phyloP scores from a whole-genome alignment of 1,140 invertebrate genomes.

The Gonioctena quinquepunctata region DNA sequence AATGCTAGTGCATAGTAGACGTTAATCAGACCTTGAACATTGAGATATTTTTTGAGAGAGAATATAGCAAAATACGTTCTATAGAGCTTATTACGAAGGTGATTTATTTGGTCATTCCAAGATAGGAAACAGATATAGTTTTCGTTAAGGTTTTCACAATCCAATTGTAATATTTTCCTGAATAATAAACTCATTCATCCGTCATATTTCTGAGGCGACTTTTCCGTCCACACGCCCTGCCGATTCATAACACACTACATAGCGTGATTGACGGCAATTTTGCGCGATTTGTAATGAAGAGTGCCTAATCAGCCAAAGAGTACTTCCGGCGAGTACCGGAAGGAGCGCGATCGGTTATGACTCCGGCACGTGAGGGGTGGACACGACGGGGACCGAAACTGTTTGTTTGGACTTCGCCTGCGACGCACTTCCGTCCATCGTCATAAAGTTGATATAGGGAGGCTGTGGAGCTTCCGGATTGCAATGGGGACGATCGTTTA shows the following conservation, averaged over 20 bases:
- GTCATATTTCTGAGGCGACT: background rate
- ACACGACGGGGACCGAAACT: background rate
- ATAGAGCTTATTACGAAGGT: no score
- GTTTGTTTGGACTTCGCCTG: slow-evolving; percentile 1
- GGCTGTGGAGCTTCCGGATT: background rate
- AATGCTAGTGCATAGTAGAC: no score
- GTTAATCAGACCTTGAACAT: no score
- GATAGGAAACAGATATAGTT: no score
- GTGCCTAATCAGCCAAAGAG: slow-evolving; percentile 15
- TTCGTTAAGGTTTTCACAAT: no score
- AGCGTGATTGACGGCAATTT: slow-evolving; percentile 17
- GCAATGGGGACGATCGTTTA: background rate
- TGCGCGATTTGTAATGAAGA: slow-evolving; percentile 12
- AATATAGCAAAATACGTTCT: no score
- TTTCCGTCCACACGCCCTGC: background rate
- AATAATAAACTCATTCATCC: background rate
- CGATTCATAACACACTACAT: slow-evolving; percentile 7
- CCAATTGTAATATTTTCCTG: no score
- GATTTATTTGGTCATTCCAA: no score
- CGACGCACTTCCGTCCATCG: slow-evolving; percentile 1
- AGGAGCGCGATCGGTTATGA: slow-evolving; percentile 15
- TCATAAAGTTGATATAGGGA: slow-evolving; percentile 4
- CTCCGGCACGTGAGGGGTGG: slow-evolving; percentile 10
- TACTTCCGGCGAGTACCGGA: slow-evolving; percentile 18
- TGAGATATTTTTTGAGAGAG: no score